These are phyloP conservation scores for Macaria notata DNA, from an alignment of 2,888 invertebrate species.

Conservation along the genomic window DNA sequence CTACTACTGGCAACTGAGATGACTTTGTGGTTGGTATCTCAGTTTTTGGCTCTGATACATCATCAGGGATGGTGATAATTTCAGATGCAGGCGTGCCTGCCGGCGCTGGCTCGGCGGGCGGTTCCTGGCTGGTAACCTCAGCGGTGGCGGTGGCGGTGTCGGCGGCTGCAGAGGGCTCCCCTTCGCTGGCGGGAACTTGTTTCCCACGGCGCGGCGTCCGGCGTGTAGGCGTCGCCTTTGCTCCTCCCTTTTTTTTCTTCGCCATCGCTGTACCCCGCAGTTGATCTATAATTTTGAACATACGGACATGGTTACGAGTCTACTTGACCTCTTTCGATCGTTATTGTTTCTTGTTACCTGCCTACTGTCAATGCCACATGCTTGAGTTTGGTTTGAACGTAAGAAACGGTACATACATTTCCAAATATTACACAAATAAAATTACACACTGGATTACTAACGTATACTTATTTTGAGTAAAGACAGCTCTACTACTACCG, in stretches of 20 bases:
- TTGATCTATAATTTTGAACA: constrained; percentile 55
- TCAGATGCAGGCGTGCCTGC: constrained; percentile 5
- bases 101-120: constrained; percentile 21
- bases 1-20: constrained; percentile 56
- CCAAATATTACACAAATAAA: background rate
- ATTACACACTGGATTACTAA: no score
- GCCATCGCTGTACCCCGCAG: constrained; percentile 57
- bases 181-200: constrained; percentile 52
- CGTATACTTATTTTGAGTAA: background rate
- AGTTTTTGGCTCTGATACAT: constrained; percentile 36
- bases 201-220: constrained; percentile 69
- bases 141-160: constrained; percentile 27
- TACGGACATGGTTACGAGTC: constrained; percentile 36
- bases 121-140: constrained; percentile 10
- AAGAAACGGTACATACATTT: constrained; percentile 2
- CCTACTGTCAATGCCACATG: constrained; percentile 64
- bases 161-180: constrained; percentile 51
- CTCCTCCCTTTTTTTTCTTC: constrained; percentile 68
- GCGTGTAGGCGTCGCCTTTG: constrained; percentile 55
- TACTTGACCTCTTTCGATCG: constrained; percentile 66
- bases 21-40: constrained; percentile 42
- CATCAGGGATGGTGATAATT: constrained; percentile 12
- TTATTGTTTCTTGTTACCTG: constrained; percentile 45
- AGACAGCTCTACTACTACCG: constrained; percentile 46
- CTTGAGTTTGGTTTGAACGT: constrained; percentile 29